These are phyloP conservation scores for Cydia pomonella DNA, from an alignment of 1,140 invertebrate genomes.

Conservation along the genomic window DNA sequence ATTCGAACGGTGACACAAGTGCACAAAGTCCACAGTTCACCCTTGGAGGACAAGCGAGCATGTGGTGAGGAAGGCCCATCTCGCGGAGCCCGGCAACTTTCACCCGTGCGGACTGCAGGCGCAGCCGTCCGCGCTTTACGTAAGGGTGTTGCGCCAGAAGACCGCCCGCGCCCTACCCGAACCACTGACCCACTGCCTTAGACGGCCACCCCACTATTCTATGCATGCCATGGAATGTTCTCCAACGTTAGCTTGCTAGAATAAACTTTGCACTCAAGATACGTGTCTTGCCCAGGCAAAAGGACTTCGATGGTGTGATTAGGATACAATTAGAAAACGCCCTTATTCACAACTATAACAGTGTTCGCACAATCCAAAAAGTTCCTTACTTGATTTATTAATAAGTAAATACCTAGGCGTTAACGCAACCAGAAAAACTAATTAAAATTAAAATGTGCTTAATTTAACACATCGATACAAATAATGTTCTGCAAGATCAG, in stretches of 20 bases:
- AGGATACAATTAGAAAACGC: too few relatives aligned
- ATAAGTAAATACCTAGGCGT: too few relatives aligned
- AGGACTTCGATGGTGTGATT: background rate
- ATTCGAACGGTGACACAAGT: slow-evolving; percentile 28
- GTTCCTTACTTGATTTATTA: too few relatives aligned
- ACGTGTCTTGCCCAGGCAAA: background rate
- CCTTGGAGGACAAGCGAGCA: slow-evolving; percentile 27
- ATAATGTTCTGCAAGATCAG: background rate
- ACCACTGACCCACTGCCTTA: slow-evolving; percentile 76
- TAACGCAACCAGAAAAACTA: too few relatives aligned
- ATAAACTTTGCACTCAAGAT: background rate
- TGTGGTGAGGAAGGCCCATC: slow-evolving; percentile 41
- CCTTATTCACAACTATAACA: too few relatives aligned
- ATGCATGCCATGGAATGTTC: slow-evolving; percentile 63
- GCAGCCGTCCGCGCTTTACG: slow-evolving; percentile 62
- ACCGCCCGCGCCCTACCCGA: slow-evolving; percentile 64
- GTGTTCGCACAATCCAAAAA: too few relatives aligned
- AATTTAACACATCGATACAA: background rate
- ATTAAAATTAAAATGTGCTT: background rate
- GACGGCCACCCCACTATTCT: slow-evolving; percentile 52
- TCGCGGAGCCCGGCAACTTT: slow-evolving; percentile 65
- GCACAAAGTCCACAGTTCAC: slow-evolving; percentile 4
- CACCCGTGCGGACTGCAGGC: slow-evolving; percentile 51
- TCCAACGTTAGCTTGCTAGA: slow-evolving; percentile 61
- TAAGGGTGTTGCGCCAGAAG: slow-evolving; percentile 74